Evolutionary conservation across 2,797 vertebrate species (phyloP).

Genomic region (Micropoecilia bifurca): DNA sequence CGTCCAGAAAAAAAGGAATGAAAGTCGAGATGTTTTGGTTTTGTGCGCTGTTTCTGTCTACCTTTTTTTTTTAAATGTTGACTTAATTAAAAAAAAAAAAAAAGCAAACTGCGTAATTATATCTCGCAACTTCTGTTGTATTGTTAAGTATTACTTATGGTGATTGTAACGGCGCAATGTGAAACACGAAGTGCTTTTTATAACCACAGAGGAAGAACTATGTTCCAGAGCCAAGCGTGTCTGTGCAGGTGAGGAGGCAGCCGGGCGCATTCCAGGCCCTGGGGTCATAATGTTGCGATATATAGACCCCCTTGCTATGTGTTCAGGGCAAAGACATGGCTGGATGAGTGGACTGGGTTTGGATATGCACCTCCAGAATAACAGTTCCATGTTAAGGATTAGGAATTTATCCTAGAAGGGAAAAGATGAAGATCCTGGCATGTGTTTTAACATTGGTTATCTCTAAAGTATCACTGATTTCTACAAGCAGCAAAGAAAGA

Average conservation of each 20-base stretch:
- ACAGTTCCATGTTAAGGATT: not conserved
- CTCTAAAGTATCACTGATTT: not conserved
- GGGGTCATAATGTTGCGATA: slow-evolving; percentile 24
- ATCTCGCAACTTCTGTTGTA: not conserved
- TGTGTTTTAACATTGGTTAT: not conserved
- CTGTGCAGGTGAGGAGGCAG: slow-evolving; percentile 75
- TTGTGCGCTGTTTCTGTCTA: not conserved
- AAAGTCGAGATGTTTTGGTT: not conserved
- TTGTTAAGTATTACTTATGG: not conserved
- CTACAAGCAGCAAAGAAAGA: not conserved
- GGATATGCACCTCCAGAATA: not conserved
- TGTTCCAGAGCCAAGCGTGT: slow-evolving; percentile 67
- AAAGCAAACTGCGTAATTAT: not conserved
- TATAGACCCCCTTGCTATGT: slow-evolving; percentile 50
- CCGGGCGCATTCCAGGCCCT: slow-evolving; percentile 67
- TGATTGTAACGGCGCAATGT: slow-evolving; percentile 2
- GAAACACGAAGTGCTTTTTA: slow-evolving; percentile 11
- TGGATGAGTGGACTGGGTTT: slow-evolving; percentile 10
- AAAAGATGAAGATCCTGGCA: not conserved
- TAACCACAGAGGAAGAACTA: slow-evolving; percentile 26
- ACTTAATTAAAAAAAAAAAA: not conserved
- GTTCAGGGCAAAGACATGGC: slow-evolving; percentile 23
- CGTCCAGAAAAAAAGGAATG: not conserved
- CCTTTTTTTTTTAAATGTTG: not conserved
- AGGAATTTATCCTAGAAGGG: not conserved